Conservation (phyloP, 2,797 vertebrate genomes). For the Gila robusta region DNA sequence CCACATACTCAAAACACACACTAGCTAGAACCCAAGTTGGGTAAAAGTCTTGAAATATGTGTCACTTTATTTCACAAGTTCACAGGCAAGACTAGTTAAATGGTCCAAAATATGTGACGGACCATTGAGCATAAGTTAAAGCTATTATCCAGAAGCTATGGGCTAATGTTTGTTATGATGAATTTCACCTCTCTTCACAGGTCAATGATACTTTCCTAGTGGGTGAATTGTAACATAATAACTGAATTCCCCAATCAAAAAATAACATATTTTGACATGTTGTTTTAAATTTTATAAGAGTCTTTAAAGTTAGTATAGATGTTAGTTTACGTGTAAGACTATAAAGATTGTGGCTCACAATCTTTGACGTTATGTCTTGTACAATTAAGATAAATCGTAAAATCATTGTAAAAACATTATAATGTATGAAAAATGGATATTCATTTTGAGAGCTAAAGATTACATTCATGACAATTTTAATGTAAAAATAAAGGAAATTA, state of each 20-base stretch:
- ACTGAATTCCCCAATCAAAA: neutral
- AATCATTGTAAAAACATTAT: neutral
- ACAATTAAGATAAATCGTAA: neutral
- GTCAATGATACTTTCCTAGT: neutral
- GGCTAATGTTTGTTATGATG: neutral
- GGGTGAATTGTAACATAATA: neutral
- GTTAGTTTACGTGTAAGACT: neutral
- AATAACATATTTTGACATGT: neutral
- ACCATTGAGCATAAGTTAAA: conserved; percentile 12
- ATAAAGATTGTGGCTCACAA: neutral
- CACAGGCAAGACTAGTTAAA: neutral
- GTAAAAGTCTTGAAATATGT: conserved; percentile 2
- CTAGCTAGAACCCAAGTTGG: conserved; percentile 13
- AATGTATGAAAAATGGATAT: neutral
- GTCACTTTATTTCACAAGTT: neutral
- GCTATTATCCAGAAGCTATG: neutral
- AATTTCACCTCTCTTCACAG: conserved; percentile 9
- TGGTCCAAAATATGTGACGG: neutral
- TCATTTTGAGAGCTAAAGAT: neutral
- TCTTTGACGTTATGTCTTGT: neutral
- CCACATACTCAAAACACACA: conserved; percentile 42
- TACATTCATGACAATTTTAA: neutral
- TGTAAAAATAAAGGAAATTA: neutral
- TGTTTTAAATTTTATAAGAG: neutral
- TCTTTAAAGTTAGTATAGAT: neutral